phyloP scores from a whole-genome alignment of 2,113 vertebrate genomes.

The Arizona elegans region DNA sequence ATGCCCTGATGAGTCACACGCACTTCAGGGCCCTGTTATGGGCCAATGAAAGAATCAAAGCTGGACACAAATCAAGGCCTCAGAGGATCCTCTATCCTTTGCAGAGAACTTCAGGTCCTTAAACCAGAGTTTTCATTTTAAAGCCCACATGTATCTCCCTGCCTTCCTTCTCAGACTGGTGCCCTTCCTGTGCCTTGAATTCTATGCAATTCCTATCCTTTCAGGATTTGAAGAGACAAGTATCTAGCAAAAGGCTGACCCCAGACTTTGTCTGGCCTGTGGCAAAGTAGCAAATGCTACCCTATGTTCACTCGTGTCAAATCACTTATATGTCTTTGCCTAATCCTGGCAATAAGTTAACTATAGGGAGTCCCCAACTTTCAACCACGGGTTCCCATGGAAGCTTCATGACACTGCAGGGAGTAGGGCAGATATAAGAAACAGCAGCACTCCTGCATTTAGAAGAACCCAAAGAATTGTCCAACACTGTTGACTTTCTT shows the following conservation, averaged over 20 bases:
- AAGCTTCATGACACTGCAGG: neutral
- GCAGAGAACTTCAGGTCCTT: neutral
- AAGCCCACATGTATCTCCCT: neutral
- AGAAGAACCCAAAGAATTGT: neutral
- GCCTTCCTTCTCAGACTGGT: neutral
- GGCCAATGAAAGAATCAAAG: neutral
- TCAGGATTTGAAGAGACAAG: neutral
- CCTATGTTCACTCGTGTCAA: neutral
- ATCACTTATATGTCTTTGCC: neutral
- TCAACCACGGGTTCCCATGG: neutral
- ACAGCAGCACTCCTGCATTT: neutral
- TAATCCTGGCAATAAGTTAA: neutral
- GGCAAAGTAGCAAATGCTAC: neutral
- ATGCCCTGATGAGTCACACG: too few relatives aligned
- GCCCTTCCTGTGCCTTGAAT: neutral
- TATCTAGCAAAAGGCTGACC: neutral
- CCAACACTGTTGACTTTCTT: neutral
- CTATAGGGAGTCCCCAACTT: neutral
- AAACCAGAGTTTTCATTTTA: neutral
- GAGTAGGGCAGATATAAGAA: neutral
- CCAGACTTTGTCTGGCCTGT: neutral
- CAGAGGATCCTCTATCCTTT: neutral
- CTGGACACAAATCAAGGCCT: neutral
- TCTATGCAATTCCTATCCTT: neutral
- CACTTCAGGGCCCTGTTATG: neutral